Conservation (phyloP, 2,113 vertebrate species). For the Tylochromis polylepis region DNA sequence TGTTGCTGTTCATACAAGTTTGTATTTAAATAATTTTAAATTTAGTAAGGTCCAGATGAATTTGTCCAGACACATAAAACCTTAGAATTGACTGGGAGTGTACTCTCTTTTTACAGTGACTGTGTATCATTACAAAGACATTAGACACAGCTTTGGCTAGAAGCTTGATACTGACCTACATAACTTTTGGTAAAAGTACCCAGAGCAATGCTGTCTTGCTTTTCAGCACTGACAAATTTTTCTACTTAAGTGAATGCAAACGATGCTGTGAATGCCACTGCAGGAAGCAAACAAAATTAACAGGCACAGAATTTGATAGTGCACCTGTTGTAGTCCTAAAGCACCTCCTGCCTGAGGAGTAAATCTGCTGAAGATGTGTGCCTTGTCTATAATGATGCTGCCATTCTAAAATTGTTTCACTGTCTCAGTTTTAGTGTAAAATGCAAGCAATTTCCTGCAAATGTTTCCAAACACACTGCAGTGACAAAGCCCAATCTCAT, state of each 20-base stretch:
- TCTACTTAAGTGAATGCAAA: not conserved
- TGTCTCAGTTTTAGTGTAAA: not conserved
- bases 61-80: not conserved
- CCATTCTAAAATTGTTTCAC: not conserved
- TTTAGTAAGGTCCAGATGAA: not conserved
- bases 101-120: not conserved
- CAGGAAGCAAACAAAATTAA: conserved; percentile 53
- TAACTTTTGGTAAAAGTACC: not conserved
- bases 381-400: not conserved
- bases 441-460: not conserved
- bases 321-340: conserved; percentile 53
- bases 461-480: not conserved
- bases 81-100: not conserved
- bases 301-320: conserved; percentile 26
- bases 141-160: not conserved
- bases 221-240: not conserved
- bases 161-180: not conserved
- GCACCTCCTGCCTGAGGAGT: conserved; percentile 30
- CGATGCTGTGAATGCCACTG: not conserved
- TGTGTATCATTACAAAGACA: not conserved
- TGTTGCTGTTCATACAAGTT: rapidly evolving
- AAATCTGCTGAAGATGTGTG: conserved; percentile 38
- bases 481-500: not conserved
- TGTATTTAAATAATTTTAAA: not conserved
- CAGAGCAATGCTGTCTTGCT: not conserved